Evolutionary conservation across 2,888 invertebrate genomes (phyloP), one percentile per base, ranked within the genome.

Genomic region (Xiphydria camelus): DNA sequence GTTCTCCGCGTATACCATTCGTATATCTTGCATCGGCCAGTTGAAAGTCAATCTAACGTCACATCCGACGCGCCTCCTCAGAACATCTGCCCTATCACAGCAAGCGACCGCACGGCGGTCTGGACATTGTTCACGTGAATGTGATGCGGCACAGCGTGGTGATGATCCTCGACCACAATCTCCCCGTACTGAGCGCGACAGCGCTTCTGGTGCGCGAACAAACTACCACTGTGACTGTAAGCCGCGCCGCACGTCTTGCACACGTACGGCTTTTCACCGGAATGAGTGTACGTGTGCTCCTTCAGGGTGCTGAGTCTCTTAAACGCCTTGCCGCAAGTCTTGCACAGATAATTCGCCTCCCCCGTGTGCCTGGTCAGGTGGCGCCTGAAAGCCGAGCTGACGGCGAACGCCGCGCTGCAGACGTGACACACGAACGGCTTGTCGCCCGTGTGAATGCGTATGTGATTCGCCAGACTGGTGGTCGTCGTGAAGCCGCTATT

Each of bases 401-500:
- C 75, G n/a, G 75, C 75, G 21, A 75, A 75, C 4, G 75, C 75
- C 20, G 75, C 75, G 39, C 73, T 75, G 29, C 75, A 75, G 3
- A 75, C 74, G 26, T 75, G 74, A 45, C 75, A 75, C 18, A 75
- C 73, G 37, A 70, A 75, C 0, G 75, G 75, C 23, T 72, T 74
- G 40, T 75, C 74, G 9, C 75, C 75, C 1, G 74, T 75, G 41
- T 75, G 75, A 52, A 75, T 75, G 23, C 75, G 63, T 31, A 73
- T 74, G 32, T 75, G 75, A 57, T 75, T 75, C 0, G 74, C 74
- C 17, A 75, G 41, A 43, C 73, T 74, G 9, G 75, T 75, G 1
- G 75, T 75, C 1, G 75, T 75, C 4, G 75, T 75, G 34, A 75
- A 75, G 22, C 73, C 73, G 45, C 73, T 75, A 41, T 75, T 75